These are phyloP conservation scores for Ardeotis arabs DNA, from an alignment of 2,113 vertebrate species.

Conservation along the genomic window DNA sequence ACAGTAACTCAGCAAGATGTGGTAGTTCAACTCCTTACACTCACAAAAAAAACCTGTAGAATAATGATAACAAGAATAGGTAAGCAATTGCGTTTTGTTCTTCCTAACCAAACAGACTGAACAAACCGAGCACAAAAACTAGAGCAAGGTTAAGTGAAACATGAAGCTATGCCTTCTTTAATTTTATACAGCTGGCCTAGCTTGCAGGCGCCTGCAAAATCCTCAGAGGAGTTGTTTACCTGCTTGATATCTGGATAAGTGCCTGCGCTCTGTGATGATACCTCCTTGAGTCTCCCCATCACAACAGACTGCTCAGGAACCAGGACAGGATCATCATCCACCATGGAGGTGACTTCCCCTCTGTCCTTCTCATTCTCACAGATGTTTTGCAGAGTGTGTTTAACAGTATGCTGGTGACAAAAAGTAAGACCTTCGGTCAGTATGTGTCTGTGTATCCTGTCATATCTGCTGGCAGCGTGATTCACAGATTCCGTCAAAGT, in stretches of 20 bases:
- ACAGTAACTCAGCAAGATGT: not conserved
- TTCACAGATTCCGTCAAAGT: not conserved
- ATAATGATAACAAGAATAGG: not conserved
- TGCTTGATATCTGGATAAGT: not conserved
- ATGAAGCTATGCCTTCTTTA: accelerated
- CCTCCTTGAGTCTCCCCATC: not conserved
- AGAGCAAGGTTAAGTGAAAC: not conserved
- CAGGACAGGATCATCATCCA: accelerated
- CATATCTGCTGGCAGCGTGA: accelerated
- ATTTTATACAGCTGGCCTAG: not conserved
- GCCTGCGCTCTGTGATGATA: no score
- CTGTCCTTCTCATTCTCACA: not conserved
- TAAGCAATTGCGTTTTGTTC: not conserved
- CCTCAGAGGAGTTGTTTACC: not conserved
- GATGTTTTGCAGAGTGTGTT: accelerated
- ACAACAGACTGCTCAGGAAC: not conserved
- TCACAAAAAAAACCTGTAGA: not conserved
- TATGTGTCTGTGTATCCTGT: no score
- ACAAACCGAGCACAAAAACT: accelerated
- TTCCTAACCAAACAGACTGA: not conserved
- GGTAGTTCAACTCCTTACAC: not conserved
- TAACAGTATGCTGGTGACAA: not conserved
- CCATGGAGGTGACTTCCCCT: not conserved
- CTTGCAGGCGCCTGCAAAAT: not conserved
- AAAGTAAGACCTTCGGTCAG: not conserved